Evolutionary conservation across 2,888 invertebrate species (phyloP).

Genomic region (Lycia hirtaria): DNA sequence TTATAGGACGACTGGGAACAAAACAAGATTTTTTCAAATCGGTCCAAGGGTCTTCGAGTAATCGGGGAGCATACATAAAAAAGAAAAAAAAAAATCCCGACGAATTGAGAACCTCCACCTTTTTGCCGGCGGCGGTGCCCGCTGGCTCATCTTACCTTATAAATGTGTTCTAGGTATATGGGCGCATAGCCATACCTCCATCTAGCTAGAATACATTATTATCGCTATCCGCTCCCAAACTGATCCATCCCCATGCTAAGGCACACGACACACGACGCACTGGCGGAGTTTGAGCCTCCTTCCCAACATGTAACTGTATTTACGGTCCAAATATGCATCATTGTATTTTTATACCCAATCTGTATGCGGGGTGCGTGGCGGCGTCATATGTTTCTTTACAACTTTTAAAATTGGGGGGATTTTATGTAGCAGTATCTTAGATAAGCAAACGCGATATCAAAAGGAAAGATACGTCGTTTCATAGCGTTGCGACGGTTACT

Average conservation of each 20-base stretch:
- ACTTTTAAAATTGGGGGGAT: constrained; percentile 73
- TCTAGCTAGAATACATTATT: constrained; percentile 11
- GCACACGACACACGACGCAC: constrained; percentile 59
- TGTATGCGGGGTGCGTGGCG: constrained; percentile 72
- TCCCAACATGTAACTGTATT: constrained; percentile 62
- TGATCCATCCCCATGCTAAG: constrained; percentile 54
- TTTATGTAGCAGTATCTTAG: constrained; percentile 6
- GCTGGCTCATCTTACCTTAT: no score
- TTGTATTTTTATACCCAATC: constrained; percentile 71
- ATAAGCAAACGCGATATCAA: not conserved
- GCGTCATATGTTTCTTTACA: constrained; percentile 76
- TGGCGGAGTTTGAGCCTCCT: constrained; percentile 56
- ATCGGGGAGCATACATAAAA: no score
- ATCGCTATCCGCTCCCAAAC: not conserved
- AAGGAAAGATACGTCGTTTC: not conserved
- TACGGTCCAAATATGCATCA: constrained; percentile 72
- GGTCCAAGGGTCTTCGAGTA: no score
- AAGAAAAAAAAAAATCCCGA: not conserved
- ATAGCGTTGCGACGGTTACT: not conserved
- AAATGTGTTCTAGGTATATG: not conserved
- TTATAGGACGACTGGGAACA: no score
- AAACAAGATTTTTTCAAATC: no score
- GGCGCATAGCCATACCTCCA: not conserved
- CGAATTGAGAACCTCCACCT: not conserved
- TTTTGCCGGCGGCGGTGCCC: not conserved